Conservation (phyloP, 2,888 invertebrate species). For the Sphaeridia pumilis region DNA sequence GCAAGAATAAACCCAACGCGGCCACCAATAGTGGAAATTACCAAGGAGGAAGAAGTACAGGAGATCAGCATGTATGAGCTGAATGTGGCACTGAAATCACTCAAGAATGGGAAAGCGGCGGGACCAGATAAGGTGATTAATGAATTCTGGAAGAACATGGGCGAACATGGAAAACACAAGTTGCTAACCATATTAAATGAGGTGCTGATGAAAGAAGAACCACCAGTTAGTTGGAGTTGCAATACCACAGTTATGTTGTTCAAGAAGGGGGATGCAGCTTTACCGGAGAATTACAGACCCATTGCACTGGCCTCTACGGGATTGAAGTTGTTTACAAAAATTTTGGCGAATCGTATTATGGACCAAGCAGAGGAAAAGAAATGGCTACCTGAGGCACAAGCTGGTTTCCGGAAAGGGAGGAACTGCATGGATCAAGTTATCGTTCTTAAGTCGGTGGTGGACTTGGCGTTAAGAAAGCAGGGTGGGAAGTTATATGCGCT, state of each 20-base stretch:
- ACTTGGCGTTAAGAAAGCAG: not conserved
- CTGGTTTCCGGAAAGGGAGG: conserved; percentile 29
- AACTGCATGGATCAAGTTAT: conserved; percentile 29
- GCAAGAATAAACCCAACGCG: not conserved
- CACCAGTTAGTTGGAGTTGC: conserved; percentile 11
- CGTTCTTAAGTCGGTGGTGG: too few relatives aligned
- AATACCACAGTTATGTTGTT: conserved; percentile 22
- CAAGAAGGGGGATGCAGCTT: conserved; percentile 21
- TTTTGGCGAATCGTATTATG: not conserved
- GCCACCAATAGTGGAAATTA: not conserved
- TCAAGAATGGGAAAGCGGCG: too few relatives aligned
- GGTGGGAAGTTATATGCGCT: conserved; percentile 13
- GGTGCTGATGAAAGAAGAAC: not conserved
- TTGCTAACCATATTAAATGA: not conserved
- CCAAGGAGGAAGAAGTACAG: not conserved
- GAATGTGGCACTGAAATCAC: too few relatives aligned
- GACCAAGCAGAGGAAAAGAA: conserved; percentile 24
- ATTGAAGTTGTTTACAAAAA: not conserved
- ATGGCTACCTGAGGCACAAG: conserved; percentile 33
- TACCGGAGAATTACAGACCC: conserved; percentile 23
- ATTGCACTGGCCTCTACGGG: conserved; percentile 14
- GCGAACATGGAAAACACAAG: not conserved
- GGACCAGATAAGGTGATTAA: conserved; percentile 4
- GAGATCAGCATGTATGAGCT: too few relatives aligned
- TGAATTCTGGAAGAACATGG: conserved; percentile 1